phyloP scores from a whole-genome alignment of 2,797 vertebrate species.

The Premnoplex brunnescens region DNA sequence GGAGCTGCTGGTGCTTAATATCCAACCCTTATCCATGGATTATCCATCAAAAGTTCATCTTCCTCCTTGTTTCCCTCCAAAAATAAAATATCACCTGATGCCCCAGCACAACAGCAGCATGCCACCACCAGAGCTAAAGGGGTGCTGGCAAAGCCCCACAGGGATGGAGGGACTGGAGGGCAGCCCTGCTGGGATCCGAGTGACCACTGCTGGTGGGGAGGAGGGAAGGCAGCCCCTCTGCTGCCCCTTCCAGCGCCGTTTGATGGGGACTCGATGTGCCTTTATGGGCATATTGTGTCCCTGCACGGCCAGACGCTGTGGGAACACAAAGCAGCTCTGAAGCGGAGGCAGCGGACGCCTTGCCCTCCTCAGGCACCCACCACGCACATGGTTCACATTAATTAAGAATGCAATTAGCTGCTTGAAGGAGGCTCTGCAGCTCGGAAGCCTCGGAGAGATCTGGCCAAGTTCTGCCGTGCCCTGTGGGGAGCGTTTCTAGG shows the following conservation, averaged over 20 bases:
- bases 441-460: neutral
- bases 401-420: neutral
- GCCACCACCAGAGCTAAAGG: rapidly evolving
- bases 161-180: neutral
- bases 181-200: neutral
- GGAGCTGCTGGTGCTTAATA: neutral
- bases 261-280: neutral
- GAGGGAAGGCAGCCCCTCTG: neutral
- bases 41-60: neutral
- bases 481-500: neutral
- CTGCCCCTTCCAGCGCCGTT: neutral
- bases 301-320: neutral
- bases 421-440: neutral
- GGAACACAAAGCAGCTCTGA: neutral
- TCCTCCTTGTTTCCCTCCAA: neutral
- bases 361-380: neutral
- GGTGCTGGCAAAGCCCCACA: neutral
- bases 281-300: neutral
- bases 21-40: rapidly evolving
- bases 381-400: neutral
- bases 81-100: neutral
- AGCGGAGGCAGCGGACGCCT: neutral
- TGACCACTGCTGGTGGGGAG: rapidly evolving
- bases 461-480: neutral
- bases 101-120: neutral